Base-by-base conservation (phyloP, 2,888 invertebrate species). In the Eubasilissa splendida region DNA sequence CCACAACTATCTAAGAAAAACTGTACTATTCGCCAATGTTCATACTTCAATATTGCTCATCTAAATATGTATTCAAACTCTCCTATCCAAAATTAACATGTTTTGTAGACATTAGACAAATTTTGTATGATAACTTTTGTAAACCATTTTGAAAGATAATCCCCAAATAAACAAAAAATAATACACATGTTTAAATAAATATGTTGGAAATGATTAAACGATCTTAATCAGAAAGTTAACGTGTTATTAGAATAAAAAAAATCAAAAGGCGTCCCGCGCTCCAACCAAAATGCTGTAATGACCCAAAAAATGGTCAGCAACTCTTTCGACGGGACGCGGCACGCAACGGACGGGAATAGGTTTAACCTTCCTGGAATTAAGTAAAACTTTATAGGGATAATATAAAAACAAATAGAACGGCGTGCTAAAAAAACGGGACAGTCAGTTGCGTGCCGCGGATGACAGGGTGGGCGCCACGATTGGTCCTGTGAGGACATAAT, bases 291-390 rank as follows among this genome's bases (percentile, higher is more conserved):
- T 14, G 22, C 14, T 50, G 12, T 33, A 63, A 7, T 33, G 31
- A 63, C 22, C 22, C 31, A 11, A 50, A 68, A 68, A 50, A 52
- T 58, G 52, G 52, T 14, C 50, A n/a, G 33, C 14, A 66, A 66
- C 50, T 42, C 50, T 14, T 50, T 50, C 66, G 8, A n/a, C 12
- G 22, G 65, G n/a, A 63, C 63, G 74, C 74, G 42, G 66, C 77
- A 77, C 60, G 77, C 77, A 59, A 77, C 22, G 52, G 14, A 4
- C 22, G 52, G 52, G 60, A 59, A 63, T 50, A 71, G 53, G 33
- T 14, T 50, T 63, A 77, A 70, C 77, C 77, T 77, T 77, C 77
- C 42, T 22, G 14, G 77, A 77, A 77, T 56, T 68, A 71, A 59
- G 63, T 60, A 71, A 50, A 71, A 60, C 66, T 65, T 77, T 77